Evolutionary conservation across 2,797 vertebrate species (phyloP).

Genomic region (Choloepus didactylus): DNA sequence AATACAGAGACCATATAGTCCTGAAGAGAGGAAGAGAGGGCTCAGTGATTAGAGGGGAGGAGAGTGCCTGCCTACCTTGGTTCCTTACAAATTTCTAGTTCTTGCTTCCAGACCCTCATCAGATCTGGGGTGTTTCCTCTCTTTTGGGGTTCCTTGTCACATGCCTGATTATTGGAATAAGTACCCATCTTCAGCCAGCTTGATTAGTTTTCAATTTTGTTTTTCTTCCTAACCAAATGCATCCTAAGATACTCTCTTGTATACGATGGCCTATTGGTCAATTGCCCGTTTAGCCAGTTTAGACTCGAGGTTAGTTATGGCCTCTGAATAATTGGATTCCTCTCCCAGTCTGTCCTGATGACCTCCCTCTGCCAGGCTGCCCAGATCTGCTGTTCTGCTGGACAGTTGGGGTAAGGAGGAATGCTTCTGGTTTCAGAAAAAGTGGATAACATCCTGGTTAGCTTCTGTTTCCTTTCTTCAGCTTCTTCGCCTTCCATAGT

Average conservation of each 20-base stretch:
- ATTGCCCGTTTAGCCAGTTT: not conserved
- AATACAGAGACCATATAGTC: not conserved
- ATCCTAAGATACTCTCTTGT: not conserved
- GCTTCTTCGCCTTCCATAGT: not conserved
- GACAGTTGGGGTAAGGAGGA: not conserved
- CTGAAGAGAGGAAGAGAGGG: not conserved
- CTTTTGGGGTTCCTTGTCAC: not conserved
- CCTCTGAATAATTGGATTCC: not conserved
- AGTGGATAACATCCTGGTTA: not conserved
- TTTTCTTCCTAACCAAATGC: not conserved
- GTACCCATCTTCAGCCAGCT: not conserved
- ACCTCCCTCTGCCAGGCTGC: not conserved
- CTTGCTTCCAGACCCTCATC: not conserved
- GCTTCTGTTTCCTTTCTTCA: not conserved
- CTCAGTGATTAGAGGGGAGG: not conserved
- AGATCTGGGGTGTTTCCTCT: not conserved
- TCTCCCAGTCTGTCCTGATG: not conserved
- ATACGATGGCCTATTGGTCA: not conserved
- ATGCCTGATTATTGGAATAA: not conserved
- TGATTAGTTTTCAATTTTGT: not conserved
- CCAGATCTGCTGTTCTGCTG: not conserved
- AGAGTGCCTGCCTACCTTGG: not conserved
- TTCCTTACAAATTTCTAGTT: not conserved
- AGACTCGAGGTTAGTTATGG: not conserved
- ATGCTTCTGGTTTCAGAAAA: not conserved